Evolutionary conservation across 37 sponge, comb jelly and placozoan species (phyloP), one percentile per base, ranked within the genome.

Genomic region (Ianthella basta): DNA sequence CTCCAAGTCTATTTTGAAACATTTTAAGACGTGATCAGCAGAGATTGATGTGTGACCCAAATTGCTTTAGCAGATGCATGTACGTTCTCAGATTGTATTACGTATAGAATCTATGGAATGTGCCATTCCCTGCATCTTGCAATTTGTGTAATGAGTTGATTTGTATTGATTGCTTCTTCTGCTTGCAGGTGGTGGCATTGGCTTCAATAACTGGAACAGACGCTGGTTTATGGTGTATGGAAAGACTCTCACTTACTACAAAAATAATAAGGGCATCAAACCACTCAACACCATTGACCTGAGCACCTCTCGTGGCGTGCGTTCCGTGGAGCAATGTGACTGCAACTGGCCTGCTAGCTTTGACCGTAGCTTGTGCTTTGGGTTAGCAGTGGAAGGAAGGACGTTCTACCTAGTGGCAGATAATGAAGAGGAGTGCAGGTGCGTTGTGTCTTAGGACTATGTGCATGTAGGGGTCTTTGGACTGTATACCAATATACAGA

Each of bases 141-240:
- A n/a, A n/a, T n/a, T n/a, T n/a, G n/a, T n/a, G n/a, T n/a, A n/a
- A n/a, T n/a, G 3, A 44, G 50, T 8, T 8, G 8, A 44, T 10
- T 44, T 44, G 50, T 44, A 44, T 44, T 44, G 6, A 44, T 15
- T 36, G 29, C 37, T 36, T 70, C 14, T 15, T 20, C 21, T 23
- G 12, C 14, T 35, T 21, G 20, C 37, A 75, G 78, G 78, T 40
- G 78, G 78, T 36, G 78, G 78, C 24, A 75, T 75, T 53, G 78
- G 78, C 24, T 75, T 41, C 78, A 75, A 75, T 24, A 83, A 70
- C 16, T 83, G 84, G 84, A 83, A 83, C 15, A 41, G 66, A n/a
- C 67, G 84, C 15, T 83, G 44, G 29, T 83, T 83, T 70, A 56
- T 83, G 0, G 12, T 83, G 30, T 55, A 44, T 25, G 84, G 72